Evolutionary conservation across 1,140 invertebrate species (phyloP).

Genomic region (Muscidifurax raptorellus): DNA sequence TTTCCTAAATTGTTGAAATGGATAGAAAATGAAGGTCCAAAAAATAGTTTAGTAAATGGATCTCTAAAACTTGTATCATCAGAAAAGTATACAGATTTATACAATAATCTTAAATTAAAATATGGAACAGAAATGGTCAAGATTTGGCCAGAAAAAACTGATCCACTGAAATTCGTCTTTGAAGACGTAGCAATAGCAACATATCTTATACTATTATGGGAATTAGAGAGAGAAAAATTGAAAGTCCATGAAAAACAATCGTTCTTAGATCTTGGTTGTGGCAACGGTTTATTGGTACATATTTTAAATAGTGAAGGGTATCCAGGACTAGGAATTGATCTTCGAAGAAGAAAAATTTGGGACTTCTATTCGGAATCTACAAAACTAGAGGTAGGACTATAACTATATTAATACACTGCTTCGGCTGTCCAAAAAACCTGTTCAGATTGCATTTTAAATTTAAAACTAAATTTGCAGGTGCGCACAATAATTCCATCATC

Average conservation of each 20-base stretch:
- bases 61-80: constrained; percentile 83
- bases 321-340: constrained; percentile 92
- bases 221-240: constrained; percentile 73
- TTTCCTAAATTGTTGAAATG: constrained; percentile 83
- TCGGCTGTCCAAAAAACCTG: neutral
- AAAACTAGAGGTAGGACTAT: constrained; percentile 70
- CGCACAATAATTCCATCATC: constrained; percentile 83
- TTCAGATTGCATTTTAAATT: neutral
- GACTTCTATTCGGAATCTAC: constrained; percentile 81
- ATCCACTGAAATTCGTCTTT: constrained; percentile 96
- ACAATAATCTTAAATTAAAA: constrained; percentile 86
- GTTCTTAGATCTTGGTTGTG: constrained; percentile 97
- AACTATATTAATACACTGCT: constrained; percentile 56
- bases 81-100: constrained; percentile 84
- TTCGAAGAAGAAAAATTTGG: constrained; percentile 94
- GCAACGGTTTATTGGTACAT: constrained; percentile 96
- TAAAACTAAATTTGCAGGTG: constrained; percentile 72
- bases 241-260: constrained; percentile 75
- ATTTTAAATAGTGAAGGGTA: constrained; percentile 90
- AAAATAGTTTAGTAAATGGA: constrained; percentile 66
- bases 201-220: constrained; percentile 91
- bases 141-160: constrained; percentile 93
- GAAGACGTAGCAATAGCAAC: constrained; percentile 97
- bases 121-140: constrained; percentile 84
- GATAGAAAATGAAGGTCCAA: constrained; percentile 71